Base-by-base conservation (phyloP, 2,797 vertebrate genomes). In the Macropus fuliginosus region DNA sequence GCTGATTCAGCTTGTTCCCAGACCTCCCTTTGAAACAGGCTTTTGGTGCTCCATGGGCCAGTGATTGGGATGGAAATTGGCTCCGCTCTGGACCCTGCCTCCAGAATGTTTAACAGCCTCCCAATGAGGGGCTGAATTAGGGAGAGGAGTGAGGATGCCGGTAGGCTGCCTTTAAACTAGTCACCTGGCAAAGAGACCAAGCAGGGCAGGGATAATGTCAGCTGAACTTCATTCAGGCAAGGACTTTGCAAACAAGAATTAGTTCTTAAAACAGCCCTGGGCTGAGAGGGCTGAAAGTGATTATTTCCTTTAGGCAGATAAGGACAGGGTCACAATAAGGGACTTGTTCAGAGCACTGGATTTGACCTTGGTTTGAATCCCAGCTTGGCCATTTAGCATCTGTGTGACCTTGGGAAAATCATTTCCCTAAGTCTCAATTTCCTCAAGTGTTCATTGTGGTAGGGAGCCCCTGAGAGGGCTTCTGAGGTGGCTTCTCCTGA, bases 1-100 rank as follows among this genome's bases (percentile, higher is more conserved):
- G 18, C 1, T 13, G 0, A 14, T 0, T 28, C 2, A 46, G 74
- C 12, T 5, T 0, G 18, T 50, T 95, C 92, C 55, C 54, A 92
- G 89, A 34, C 59, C 57, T 55, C 46, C 46, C 97, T 92, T 95
- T 91, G 74, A 95, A 94, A 89, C 3, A 9, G 87, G 4, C 18
- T 12, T 46, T 50, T 16, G n/a, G 34, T 1, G 31, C 29, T 87
- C 90, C 31, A 52, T 34, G 40, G 34, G 59, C 50, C 56, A 56
- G 50, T 29, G 40, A 14, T 27, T n/a, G 56, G 34, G 16, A 54
- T 3, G 0, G 1, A 14, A 16, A 12, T 50, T 29, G 0, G 12
- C 24, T 1, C 1, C 21, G 29, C 28, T 89, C 93, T 54, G 52
- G 54, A 91, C 54, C 89, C 34, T 56, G 3, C 87, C n/a, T 50